phyloP scores from a whole-genome alignment of 35 echinoderm and acorn worm genomes.

The Heliocidaris tuberculata region DNA sequence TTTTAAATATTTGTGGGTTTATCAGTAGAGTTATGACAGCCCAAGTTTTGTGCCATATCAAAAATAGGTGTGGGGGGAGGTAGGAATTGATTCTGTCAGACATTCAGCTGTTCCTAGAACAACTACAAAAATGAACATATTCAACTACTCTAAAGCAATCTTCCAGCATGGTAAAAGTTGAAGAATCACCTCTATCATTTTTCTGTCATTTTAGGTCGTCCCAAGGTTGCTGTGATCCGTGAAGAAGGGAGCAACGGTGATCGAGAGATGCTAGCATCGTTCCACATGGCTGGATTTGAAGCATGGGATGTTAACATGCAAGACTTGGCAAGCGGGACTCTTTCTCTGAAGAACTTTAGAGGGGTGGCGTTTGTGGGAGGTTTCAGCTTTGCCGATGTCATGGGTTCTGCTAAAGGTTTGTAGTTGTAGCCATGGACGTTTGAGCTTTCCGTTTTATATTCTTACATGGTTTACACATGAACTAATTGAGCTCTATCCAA shows the following conservation, averaged over 20 bases:
- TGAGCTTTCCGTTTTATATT: no score
- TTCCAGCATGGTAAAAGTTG: no score
- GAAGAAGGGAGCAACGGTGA: constrained; percentile 98
- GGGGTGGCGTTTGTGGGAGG: constrained; percentile 99
- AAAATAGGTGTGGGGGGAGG: no score
- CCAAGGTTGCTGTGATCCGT: constrained; percentile 95
- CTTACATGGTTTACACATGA: no score
- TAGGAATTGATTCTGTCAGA: no score
- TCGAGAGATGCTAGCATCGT: constrained; percentile 93
- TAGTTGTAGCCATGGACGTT: not conserved
- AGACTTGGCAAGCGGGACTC: constrained; percentile 68
- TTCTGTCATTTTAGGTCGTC: constrained; percentile 45
- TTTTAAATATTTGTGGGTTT: no score
- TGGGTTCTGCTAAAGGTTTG: constrained; percentile 88
- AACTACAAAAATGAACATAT: no score
- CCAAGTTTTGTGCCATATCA: no score
- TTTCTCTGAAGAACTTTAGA: constrained; percentile 79
- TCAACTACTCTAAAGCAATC: no score
- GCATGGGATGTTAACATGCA: constrained; percentile 99
- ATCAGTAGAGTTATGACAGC: no score
- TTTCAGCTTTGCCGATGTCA: constrained; percentile 98
- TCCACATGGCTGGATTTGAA: constrained; percentile 90
- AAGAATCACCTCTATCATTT: not conserved
- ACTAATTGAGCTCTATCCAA: no score
- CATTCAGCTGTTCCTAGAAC: no score